These are phyloP conservation scores for Stenichneumon culpator DNA, from an alignment of 2,888 invertebrate genomes.

Conservation along the genomic window DNA sequence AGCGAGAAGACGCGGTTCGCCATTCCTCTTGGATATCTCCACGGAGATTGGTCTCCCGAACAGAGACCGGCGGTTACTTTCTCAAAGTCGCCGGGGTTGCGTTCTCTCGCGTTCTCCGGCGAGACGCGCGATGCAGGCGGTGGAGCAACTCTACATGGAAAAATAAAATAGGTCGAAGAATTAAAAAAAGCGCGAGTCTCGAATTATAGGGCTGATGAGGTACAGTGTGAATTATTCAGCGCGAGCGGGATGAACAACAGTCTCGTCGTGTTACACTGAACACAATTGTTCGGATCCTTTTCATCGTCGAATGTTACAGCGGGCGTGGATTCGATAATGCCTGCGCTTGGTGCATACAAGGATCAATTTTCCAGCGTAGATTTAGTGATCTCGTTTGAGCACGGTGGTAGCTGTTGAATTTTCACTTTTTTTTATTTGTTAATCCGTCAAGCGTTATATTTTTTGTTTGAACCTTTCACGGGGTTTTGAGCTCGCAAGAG, in stretches of 20 bases:
- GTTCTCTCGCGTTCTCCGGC: conserved; percentile 1
- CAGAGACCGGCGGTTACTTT: conserved; percentile 7
- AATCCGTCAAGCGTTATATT: neutral
- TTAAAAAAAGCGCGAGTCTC: neutral
- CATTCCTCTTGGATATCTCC: conserved; percentile 74
- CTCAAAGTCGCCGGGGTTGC: conserved; percentile 22
- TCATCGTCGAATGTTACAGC: neutral
- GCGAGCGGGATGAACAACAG: neutral
- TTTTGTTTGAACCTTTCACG: neutral
- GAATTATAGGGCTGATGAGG: neutral
- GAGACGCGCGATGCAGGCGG: neutral
- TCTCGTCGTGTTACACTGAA: neutral
- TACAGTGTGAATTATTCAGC: neutral
- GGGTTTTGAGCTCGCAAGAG: neutral
- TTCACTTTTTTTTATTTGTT: neutral
- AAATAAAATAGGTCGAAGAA: neutral
- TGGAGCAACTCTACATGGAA: neutral
- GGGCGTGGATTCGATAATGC: neutral
- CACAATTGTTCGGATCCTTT: neutral
- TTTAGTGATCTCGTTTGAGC: neutral
- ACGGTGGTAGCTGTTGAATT: neutral
- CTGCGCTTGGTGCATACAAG: neutral
- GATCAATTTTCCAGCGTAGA: neutral
- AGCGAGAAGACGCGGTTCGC: conserved; percentile 31
- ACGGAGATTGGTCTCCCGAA: conserved; percentile 69